Evolutionary conservation across 2,797 vertebrate species (phyloP), one percentile per base, ranked within the genome.

Genomic region (Kryptolebias ocellatus): DNA sequence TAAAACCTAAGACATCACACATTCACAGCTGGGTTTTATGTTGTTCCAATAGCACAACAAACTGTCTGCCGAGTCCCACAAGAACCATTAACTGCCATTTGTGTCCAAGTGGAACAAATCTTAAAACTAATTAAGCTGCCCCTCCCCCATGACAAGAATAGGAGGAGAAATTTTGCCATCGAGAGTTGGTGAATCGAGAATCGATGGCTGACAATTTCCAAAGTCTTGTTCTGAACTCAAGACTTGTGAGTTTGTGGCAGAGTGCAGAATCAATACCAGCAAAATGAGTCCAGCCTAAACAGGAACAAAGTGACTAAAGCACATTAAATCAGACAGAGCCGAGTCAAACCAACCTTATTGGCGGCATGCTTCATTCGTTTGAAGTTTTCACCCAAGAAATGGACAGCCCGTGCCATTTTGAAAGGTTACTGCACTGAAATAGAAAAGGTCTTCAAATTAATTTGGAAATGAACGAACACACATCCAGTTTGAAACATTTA

Each of bases 401-500:
- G 80, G 86, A 85, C 89, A 92, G 89, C 74, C 76, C 72, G 84
- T 90, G 86, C 87, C 87, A 91, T 92, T 92, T 91, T n/a, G 27
- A 88, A 92, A 91, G 90, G 87, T 90, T 91, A 91, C 74, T 24
- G 51, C 56, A 72, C 52, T 47, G 15, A 66, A 83, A 87, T 59
- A 58, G 72, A 79, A 67, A 56, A 57, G 2, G 2, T 42, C 18
- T 68, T 72, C 47, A 53, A 54, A 39, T 8, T 42, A 37, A 53
- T 37, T 57, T 34, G 2, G 20, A 50, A 58, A 67, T 7, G 12
- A 50, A 28, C 66, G 12, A 50, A 28, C 66, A 60, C 24, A 52
- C 9, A 74, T 24, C 54, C 54, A 44, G 45, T 24, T 46, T 11
- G 31, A 61, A 59, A 31, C 31, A 20, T 27, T 28, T 20, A 61